Percentiles rank a stretch among this genome's conserved stretches.
Conservation (phyloP, 1,140 invertebrate genomes). For the Drosophila sulfurigaster region DNA sequence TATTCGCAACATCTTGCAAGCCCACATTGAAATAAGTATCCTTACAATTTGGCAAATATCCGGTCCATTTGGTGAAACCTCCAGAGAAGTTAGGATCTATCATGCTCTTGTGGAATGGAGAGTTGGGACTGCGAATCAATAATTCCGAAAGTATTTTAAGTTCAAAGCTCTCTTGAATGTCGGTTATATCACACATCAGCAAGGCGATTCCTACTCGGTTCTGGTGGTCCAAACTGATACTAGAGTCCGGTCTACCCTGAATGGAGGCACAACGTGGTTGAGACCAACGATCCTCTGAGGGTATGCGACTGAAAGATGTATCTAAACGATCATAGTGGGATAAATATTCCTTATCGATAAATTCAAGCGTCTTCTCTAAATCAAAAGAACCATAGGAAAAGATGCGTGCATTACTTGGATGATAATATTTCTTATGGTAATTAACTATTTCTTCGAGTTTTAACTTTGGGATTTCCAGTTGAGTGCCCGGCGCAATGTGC, state of each 20-base stretch:
- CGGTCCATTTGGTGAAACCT: slow-evolving; percentile 90
- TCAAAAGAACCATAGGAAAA: slow-evolving; percentile 96
- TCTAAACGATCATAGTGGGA: slow-evolving; percentile 87
- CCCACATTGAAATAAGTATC: slow-evolving; percentile 94
- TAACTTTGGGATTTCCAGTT: slow-evolving; percentile 92
- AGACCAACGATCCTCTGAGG: slow-evolving; percentile 90
- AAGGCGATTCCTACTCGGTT: slow-evolving; percentile 92
- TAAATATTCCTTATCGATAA: slow-evolving; percentile 91
- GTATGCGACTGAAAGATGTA: slow-evolving; percentile 88
- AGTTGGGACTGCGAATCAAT: slow-evolving; percentile 93
- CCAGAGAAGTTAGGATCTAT: slow-evolving; percentile 94
- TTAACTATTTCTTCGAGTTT: slow-evolving; percentile 91
- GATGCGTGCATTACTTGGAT: slow-evolving; percentile 95
- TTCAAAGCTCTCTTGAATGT: slow-evolving; percentile 92
- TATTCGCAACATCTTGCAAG: slow-evolving; percentile 90
- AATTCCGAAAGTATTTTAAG: slow-evolving; percentile 91
- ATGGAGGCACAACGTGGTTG: slow-evolving; percentile 88
- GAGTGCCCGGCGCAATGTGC: slow-evolving; percentile 94
- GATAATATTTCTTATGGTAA: slow-evolving; percentile 95
- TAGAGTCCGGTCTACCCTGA: slow-evolving; percentile 90
- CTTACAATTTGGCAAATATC: slow-evolving; percentile 89
- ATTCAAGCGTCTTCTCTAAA: slow-evolving; percentile 90
- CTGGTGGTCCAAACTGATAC: slow-evolving; percentile 91
- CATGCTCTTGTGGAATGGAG: slow-evolving; percentile 94
- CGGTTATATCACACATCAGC: slow-evolving; percentile 91